phyloP scores from a whole-genome alignment of 2,888 invertebrate genomes.

The Dascillus cervinus region DNA sequence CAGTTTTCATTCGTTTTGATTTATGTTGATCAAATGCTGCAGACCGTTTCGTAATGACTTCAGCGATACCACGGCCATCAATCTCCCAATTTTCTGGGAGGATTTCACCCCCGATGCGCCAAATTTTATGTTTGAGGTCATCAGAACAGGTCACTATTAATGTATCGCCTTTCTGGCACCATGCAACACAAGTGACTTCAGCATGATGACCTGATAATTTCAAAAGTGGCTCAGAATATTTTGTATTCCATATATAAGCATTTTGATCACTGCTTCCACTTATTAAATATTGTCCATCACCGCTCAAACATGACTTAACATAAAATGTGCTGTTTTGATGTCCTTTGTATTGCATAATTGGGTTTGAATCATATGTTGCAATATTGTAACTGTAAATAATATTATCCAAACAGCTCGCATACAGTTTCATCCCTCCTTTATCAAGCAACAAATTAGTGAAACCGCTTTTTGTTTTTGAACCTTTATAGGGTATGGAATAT shows the following conservation, averaged over 20 bases:
- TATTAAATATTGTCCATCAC: constrained; percentile 71
- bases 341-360: constrained; percentile 60
- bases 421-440: constrained; percentile 58
- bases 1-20: background rate
- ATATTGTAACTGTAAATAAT: constrained; percentile 80
- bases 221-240: constrained; percentile 57
- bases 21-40: background rate
- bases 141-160: constrained; percentile 77
- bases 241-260: constrained; percentile 80
- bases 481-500: constrained; percentile 64
- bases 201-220: constrained; percentile 68
- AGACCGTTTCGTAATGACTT: background rate
- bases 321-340: constrained; percentile 77
- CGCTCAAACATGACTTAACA: constrained; percentile 74
- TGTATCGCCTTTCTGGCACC: constrained; percentile 53
- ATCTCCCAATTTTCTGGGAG: constrained; percentile 34
- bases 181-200: constrained; percentile 83
- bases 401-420: constrained; percentile 83
- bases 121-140: constrained; percentile 70
- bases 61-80: constrained; percentile 23
- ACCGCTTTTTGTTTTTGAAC: constrained; percentile 61
- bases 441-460: constrained; percentile 74
- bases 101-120: constrained; percentile 56
- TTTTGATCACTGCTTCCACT: constrained; percentile 84
- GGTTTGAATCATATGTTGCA: constrained; percentile 57